Evolutionary conservation across 2,797 vertebrate genomes (phyloP).

Genomic region (Pagetopsis macropterus): DNA sequence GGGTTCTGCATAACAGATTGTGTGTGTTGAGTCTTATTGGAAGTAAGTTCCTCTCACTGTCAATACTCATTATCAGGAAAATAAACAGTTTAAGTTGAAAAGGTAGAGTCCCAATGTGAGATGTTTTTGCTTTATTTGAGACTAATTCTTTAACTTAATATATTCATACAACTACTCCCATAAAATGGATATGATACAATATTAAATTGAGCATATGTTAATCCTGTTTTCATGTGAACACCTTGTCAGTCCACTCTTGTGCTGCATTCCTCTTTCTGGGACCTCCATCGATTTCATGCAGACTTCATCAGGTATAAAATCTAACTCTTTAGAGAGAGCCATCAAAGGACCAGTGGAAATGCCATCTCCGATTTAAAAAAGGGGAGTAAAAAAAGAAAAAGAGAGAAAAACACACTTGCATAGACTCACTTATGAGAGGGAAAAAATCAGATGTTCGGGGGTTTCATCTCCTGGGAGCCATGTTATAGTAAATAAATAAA

Average conservation of each 20-base stretch:
- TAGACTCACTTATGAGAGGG: constrained; percentile 12
- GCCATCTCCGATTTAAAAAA: constrained; percentile 38
- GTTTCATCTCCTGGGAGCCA: constrained; percentile 45
- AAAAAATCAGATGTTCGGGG: constrained; percentile 28
- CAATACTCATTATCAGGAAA: constrained; percentile 8
- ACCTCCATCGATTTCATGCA: constrained; percentile 38
- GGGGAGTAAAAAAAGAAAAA: background rate
- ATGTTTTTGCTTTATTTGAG: background rate
- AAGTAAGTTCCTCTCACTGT: background rate
- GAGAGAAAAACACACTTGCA: background rate
- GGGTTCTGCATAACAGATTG: constrained; percentile 7
- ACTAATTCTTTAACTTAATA: background rate
- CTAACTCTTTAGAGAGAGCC: constrained; percentile 48
- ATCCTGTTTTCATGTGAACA: constrained; percentile 22
- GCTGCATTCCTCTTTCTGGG: constrained; percentile 29
- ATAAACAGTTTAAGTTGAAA: background rate
- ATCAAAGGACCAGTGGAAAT: constrained; percentile 50
- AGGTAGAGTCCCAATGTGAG: background rate
- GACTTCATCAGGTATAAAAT: constrained; percentile 52
- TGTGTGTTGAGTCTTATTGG: constrained; percentile 3
- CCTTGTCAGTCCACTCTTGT: constrained; percentile 18
- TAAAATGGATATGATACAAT: constrained; percentile 1
- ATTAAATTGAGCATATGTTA: constrained; percentile 30
- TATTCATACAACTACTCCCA: constrained; percentile 21
- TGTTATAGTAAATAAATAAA: constrained; percentile 19